Conservation (phyloP, 2,113 vertebrate species). For the Ictalurus furcatus region DNA sequence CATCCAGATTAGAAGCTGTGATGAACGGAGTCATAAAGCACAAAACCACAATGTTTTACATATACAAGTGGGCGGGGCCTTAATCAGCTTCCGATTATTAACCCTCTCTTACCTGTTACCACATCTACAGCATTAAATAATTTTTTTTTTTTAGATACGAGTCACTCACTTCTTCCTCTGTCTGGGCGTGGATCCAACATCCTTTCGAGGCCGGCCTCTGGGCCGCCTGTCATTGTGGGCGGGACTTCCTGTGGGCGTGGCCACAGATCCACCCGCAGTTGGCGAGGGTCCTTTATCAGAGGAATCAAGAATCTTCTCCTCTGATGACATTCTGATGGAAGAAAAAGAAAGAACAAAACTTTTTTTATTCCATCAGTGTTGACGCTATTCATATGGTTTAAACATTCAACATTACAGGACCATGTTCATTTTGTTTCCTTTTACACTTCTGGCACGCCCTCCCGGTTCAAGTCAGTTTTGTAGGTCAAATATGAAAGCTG, state of each 20-base stretch:
- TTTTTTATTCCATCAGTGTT: neutral
- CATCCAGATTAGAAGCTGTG: neutral
- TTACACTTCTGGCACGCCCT: neutral
- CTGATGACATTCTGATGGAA: slow-evolving; percentile 89
- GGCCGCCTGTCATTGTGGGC: slow-evolving; percentile 93
- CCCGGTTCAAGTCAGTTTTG: neutral
- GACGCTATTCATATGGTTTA: neutral
- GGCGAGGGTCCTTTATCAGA: slow-evolving; percentile 84
- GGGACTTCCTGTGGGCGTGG: slow-evolving; percentile 87
- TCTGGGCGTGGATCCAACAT: slow-evolving; percentile 84
- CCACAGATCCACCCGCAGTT: slow-evolving; percentile 80
- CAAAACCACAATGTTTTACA: neutral
- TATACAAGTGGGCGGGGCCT: neutral
- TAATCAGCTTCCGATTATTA: neutral
- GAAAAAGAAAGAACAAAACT: neutral
- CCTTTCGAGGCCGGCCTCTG: slow-evolving; percentile 94
- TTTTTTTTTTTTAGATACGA: neutral
- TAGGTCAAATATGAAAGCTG: neutral
- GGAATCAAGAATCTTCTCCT: slow-evolving; percentile 91
- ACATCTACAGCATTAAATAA: too few relatives aligned
- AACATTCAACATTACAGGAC: neutral
- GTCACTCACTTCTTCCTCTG: slow-evolving; percentile 92
- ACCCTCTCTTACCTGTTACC: neutral
- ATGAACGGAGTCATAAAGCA: neutral
- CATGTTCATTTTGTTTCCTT: neutral